Evolutionary conservation across 1,140 invertebrate species (phyloP).

Genomic region (Antheraea mylitta): DNA sequence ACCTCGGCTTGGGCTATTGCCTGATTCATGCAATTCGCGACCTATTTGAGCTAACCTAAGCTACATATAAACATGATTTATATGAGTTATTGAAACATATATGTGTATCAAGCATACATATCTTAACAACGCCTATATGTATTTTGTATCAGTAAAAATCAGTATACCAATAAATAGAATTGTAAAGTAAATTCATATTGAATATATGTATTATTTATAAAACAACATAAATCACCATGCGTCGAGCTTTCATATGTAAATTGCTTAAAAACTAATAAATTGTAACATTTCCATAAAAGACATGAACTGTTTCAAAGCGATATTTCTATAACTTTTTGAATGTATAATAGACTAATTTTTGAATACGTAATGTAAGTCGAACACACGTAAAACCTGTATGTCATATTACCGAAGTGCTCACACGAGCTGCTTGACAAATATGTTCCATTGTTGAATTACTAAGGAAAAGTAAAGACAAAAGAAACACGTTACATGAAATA

Average conservation of each 20-base stretch:
- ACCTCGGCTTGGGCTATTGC: too few species aligned
- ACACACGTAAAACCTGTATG: slow-evolving; percentile 44
- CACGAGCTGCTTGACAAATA: slow-evolving; percentile 55
- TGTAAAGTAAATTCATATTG: background rate
- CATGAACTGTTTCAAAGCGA: slow-evolving; percentile 34
- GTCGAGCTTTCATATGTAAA: slow-evolving; percentile 32
- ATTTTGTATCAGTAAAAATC: too few species aligned
- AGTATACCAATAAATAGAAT: background rate
- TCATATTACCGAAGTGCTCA: slow-evolving; percentile 52
- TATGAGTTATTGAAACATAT: too few species aligned
- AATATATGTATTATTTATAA: background rate
- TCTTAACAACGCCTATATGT: too few species aligned
- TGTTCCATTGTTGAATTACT: slow-evolving; percentile 52
- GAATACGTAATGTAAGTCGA: slow-evolving; percentile 58
- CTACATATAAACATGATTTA: too few species aligned
- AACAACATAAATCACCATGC: background rate
- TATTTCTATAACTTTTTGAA: slow-evolving; percentile 47
- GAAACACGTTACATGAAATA: slow-evolving; percentile 39
- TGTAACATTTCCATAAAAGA: slow-evolving; percentile 51
- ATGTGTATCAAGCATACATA: too few species aligned
- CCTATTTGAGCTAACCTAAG: too few species aligned
- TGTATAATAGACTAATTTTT: slow-evolving; percentile 59
- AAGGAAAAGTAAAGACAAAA: slow-evolving; percentile 45
- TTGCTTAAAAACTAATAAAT: slow-evolving; percentile 42
- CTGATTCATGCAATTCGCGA: too few species aligned